Conservation (phyloP, 1,140 invertebrate species). For the Drosophila ohnishii region DNA sequence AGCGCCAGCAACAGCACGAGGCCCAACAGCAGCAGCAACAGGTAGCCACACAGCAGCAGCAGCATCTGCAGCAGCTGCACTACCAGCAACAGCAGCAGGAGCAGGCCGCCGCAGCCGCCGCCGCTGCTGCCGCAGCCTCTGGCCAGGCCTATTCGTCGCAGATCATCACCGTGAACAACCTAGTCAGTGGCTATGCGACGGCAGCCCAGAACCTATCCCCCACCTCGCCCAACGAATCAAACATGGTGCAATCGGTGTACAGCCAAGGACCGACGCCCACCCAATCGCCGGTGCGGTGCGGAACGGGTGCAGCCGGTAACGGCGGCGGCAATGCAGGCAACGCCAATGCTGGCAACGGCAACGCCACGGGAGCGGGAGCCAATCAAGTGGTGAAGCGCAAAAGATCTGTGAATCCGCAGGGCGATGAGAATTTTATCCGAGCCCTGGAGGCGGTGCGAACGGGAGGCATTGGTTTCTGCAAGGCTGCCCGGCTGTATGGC, state of each 20-base stretch:
- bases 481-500: conserved; percentile 90
- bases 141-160: conserved; percentile 79
- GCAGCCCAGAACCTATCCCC: conserved; percentile 81
- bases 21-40: conserved; percentile 53
- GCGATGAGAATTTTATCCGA: conserved; percentile 90
- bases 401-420: conserved; percentile 88
- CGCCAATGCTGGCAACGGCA: conserved; percentile 42
- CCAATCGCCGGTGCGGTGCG: conserved; percentile 74
- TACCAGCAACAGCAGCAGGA: conserved; percentile 71
- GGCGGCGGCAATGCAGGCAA: conserved; percentile 42
- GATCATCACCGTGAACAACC: conserved; percentile 81
- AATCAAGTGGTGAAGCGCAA: conserved; percentile 85
- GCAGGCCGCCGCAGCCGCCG: conserved; percentile 59
- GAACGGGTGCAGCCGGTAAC: conserved; percentile 35
- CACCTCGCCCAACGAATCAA: conserved; percentile 81
- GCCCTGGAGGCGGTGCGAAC: conserved; percentile 91
- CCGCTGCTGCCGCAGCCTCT: conserved; percentile 42
- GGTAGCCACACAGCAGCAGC: conserved; percentile 78
- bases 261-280: conserved; percentile 82
- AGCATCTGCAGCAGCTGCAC: conserved; percentile 72
- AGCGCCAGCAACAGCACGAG: conserved; percentile 68
- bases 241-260: conserved; percentile 83
- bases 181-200: conserved; percentile 79
- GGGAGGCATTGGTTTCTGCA: conserved; percentile 93
- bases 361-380: conserved; percentile 69